Conservation (phyloP, 2,797 vertebrate genomes). For the Catharus ustulatus region DNA sequence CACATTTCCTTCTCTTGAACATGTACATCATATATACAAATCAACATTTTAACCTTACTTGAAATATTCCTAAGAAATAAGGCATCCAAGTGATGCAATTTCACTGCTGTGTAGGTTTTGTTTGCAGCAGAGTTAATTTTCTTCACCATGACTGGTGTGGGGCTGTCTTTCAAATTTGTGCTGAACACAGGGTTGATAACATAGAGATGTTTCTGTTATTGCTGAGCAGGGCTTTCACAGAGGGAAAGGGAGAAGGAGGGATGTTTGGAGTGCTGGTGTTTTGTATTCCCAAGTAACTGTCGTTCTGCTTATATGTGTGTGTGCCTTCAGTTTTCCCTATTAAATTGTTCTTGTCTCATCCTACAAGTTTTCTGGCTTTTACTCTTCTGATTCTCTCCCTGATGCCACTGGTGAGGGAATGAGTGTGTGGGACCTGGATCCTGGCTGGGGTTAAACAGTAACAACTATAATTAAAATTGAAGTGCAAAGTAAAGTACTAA, state of each 20-base stretch:
- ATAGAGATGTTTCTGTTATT: neutral
- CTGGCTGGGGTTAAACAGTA: neutral
- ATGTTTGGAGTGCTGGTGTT: accelerated
- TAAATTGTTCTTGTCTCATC: neutral
- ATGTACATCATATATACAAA: neutral
- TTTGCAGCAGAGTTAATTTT: neutral
- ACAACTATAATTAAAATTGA: neutral
- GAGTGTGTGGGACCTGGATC: neutral
- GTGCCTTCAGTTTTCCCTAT: neutral
- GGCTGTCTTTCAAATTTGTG: neutral
- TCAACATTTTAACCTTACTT: neutral
- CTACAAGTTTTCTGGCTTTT: neutral
- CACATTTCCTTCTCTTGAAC: neutral
- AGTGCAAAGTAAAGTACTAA: neutral
- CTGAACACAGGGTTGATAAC: neutral
- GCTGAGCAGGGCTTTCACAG: neutral
- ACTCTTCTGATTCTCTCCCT: neutral
- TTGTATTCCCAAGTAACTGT: neutral
- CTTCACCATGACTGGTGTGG: accelerated
- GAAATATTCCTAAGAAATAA: neutral
- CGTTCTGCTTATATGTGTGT: neutral
- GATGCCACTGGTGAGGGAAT: neutral
- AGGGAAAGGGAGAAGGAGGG: neutral
- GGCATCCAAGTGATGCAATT: neutral
- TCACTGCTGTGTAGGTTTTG: neutral